These are phyloP conservation scores for Cephus sareptanus DNA, from an alignment of 2,888 invertebrate species.

Conservation along the genomic window DNA sequence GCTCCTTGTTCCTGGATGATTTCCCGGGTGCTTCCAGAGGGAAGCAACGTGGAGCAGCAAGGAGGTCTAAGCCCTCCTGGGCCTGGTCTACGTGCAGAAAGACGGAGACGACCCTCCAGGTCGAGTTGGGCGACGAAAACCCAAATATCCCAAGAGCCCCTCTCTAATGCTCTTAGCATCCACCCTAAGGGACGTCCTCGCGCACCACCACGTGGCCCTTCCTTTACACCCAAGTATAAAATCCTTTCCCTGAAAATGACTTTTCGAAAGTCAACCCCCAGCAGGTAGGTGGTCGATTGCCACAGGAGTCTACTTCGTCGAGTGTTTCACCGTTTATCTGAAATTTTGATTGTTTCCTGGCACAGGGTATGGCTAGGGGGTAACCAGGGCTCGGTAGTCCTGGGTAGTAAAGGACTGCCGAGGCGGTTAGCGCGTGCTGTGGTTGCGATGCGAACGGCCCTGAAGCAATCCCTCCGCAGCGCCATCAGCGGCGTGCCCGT, in stretches of 20 bases:
- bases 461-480: conserved; percentile 35
- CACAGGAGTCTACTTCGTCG: no score
- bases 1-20: not conserved
- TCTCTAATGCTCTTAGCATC: conserved; percentile 63
- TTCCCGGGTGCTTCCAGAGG: conserved; percentile 5
- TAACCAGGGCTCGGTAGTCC: no score
- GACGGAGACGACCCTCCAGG: conserved; percentile 13
- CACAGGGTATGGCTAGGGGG: not conserved
- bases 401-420: no score
- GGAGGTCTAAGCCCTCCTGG: no score
- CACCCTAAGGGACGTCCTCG: no score
- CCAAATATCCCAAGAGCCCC: conserved; percentile 62
- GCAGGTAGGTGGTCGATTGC: no score
- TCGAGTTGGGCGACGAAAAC: conserved; percentile 43
- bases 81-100: conserved; percentile 15
- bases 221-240: conserved; percentile 29
- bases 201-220: conserved; percentile 37
- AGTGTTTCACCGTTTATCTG: no score
- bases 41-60: no score
- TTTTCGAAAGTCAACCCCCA: no score
- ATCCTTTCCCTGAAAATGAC: no score
- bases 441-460: conserved; percentile 7
- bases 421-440: conserved; percentile 9
- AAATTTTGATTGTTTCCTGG: conserved; percentile 29
- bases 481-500: conserved; percentile 56